These are phyloP conservation scores for Gyrodactylus bullatarudis DNA, from an alignment of 1,140 invertebrate species.

Conservation along the genomic window DNA sequence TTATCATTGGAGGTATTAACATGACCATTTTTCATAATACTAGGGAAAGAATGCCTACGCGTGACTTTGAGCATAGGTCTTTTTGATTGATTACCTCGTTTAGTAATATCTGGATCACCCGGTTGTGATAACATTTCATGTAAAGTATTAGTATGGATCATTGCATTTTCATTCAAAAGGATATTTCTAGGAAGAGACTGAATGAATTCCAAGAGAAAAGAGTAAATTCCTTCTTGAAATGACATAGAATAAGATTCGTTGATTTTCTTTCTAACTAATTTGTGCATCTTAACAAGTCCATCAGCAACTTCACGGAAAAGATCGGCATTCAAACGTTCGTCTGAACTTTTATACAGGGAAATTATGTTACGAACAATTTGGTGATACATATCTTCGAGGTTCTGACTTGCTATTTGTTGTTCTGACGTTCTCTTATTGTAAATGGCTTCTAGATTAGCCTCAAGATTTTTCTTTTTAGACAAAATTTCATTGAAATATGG, in stretches of 20 bases:
- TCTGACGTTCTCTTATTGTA: background rate
- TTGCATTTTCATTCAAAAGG: background rate
- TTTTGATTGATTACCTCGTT: too few species aligned
- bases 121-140: background rate
- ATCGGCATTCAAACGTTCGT: background rate
- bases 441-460: background rate
- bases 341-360: background rate
- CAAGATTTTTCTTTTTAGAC: background rate
- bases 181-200: background rate
- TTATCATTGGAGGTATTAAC: too few species aligned
- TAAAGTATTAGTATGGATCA: background rate
- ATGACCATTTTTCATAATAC: too few species aligned
- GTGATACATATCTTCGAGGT: background rate
- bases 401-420: background rate
- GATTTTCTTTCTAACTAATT: background rate
- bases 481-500: background rate
- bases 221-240: background rate
- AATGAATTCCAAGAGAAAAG: background rate
- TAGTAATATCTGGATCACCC: background rate
- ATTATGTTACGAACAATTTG: background rate
- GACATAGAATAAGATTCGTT: background rate
- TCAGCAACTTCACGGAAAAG: background rate
- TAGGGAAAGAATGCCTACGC: too few species aligned
- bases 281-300: background rate
- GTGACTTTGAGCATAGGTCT: too few species aligned